phyloP scores from a whole-genome alignment of 2,888 invertebrate species.

The Macrophya alboannulata region DNA sequence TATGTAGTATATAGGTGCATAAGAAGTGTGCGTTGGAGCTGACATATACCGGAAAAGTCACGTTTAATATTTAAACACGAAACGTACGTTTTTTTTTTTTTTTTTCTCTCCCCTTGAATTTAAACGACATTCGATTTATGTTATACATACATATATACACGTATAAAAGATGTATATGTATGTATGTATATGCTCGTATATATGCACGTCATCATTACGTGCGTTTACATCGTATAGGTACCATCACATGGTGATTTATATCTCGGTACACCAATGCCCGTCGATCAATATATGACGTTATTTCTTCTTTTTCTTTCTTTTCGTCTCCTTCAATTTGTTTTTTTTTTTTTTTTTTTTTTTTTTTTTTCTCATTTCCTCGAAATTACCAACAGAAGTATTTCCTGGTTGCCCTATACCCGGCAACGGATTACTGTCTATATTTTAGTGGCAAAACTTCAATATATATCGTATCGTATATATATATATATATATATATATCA shows the following conservation, averaged over 20 bases:
- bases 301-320: background rate
- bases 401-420: background rate
- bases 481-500: background rate
- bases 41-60: slow-evolving; percentile 23
- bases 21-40: background rate
- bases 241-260: background rate
- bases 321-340: background rate
- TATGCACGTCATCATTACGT: slow-evolving; percentile 19
- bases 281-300: background rate
- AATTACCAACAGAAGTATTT: background rate
- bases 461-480: no score
- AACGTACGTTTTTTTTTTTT: background rate
- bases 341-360: background rate
- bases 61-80: background rate
- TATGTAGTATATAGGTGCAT: no score
- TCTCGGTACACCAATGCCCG: background rate
- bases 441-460: background rate
- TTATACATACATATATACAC: background rate
- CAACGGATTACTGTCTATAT: background rate
- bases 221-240: slow-evolving; percentile 20
- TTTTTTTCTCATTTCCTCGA: background rate
- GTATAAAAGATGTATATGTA: background rate
- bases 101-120: slow-evolving; percentile 42
- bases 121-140: slow-evolving; percentile 45
- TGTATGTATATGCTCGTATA: background rate